A percentile compares a stretch with the other conserved stretches of the same genome.
Conservation (phyloP, 1,140 invertebrate species). For the Drosophila kohkoa region DNA sequence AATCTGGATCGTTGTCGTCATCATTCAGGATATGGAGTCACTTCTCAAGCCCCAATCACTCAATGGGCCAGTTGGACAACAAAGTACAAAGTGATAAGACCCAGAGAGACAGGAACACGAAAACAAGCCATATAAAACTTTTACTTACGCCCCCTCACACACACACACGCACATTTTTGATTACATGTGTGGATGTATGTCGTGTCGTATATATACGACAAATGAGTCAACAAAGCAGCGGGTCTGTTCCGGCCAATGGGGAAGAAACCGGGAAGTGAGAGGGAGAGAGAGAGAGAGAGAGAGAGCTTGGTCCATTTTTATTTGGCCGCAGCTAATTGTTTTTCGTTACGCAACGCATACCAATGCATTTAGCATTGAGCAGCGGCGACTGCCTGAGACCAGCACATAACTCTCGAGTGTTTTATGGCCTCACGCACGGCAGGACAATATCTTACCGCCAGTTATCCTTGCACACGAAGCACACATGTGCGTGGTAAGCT, state of each 20-base stretch:
- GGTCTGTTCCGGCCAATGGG: conserved; percentile 13
- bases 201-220: neutral
- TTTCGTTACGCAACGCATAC: conserved; percentile 81
- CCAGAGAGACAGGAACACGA: conserved; percentile 38
- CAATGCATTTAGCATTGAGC: conserved; percentile 70
- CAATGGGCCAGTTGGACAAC: conserved; percentile 45
- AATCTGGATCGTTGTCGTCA: conserved; percentile 35
- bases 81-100: conserved; percentile 74
- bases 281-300: neutral
- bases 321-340: conserved; percentile 81
- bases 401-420: conserved; percentile 78
- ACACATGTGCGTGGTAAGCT: conserved; percentile 61
- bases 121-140: conserved; percentile 71
- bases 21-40: conserved; percentile 58
- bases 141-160: conserved; percentile 26
- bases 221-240: conserved; percentile 29
- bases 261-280: neutral
- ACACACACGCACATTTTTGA: neutral
- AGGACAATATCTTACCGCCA: conserved; percentile 74
- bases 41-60: conserved; percentile 54
- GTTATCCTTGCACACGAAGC: conserved; percentile 42
- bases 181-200: too few relatives aligned
- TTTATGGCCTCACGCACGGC: conserved; percentile 78
- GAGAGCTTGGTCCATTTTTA: conserved; percentile 61
- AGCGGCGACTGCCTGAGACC: conserved; percentile 21